These are phyloP conservation scores for Endomychus coccineus DNA, from an alignment of 2,888 invertebrate species.

Conservation along the genomic window DNA sequence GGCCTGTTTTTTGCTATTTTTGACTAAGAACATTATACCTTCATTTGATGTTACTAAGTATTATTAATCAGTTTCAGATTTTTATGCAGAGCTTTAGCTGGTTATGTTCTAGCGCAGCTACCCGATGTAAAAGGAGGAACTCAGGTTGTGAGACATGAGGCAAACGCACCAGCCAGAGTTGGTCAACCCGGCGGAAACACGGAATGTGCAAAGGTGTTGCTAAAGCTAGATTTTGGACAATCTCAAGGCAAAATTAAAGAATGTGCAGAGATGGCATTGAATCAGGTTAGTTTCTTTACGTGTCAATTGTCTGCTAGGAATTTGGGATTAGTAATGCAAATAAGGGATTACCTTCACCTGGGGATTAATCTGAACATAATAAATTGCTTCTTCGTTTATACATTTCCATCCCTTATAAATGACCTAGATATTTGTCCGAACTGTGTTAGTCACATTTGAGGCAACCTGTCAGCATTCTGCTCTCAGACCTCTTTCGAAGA, in stretches of 20 bases:
- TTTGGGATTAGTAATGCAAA: no score
- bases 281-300: conserved; percentile 33
- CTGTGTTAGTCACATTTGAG: not conserved
- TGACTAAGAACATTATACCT: no score
- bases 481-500: no score
- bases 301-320: not conserved
- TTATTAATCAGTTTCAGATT: conserved; percentile 43
- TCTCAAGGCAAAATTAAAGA: conserved; percentile 42
- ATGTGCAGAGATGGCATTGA: conserved; percentile 38
- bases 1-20: no score
- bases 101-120: conserved; percentile 50
- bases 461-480: no score
- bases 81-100: conserved; percentile 47
- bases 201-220: conserved; percentile 38
- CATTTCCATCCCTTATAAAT: no score
- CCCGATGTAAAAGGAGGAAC: conserved; percentile 48
- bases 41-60: no score
- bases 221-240: conserved; percentile 40
- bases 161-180: conserved; percentile 36
- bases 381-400: no score
- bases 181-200: conserved; percentile 41
- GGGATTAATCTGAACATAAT: conserved; percentile 2
- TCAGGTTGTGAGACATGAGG: conserved; percentile 32
- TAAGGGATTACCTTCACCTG: no score
- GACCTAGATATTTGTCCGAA: no score